phyloP scores from a whole-genome alignment of 1,140 invertebrate species.

The Aphis craccivora region DNA sequence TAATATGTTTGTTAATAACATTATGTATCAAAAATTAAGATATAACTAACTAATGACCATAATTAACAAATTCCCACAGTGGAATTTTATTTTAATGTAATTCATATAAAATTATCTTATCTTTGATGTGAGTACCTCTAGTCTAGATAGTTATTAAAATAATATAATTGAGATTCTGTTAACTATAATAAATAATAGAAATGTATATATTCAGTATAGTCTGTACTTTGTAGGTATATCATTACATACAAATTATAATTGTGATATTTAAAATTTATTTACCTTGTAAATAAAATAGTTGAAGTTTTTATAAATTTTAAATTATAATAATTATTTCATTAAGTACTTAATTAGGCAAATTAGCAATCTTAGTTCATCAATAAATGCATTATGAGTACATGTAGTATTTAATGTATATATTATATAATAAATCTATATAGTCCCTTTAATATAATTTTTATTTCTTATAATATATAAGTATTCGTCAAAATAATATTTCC shows the following conservation, averaged over 20 bases:
- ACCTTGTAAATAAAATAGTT: not conserved
- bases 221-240: not conserved
- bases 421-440: not conserved
- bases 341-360: not conserved
- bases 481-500: not conserved
- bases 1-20: not conserved
- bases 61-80: not conserved
- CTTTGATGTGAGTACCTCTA: not conserved
- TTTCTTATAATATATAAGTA: not conserved
- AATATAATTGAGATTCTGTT: not conserved
- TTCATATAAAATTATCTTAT: not conserved
- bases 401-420: not conserved
- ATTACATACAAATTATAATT: not conserved
- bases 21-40: not conserved
- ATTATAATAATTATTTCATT: not conserved
- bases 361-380: not conserved
- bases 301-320: not conserved
- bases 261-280: not conserved
- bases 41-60: not conserved
- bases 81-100: not conserved
- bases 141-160: not conserved
- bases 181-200: not conserved
- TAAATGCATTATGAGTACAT: not conserved
- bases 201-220: not conserved
- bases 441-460: not conserved